These are phyloP conservation scores for Speoplatyrhinus poulsoni DNA, from an alignment of 2,113 vertebrate species.

Conservation along the genomic window DNA sequence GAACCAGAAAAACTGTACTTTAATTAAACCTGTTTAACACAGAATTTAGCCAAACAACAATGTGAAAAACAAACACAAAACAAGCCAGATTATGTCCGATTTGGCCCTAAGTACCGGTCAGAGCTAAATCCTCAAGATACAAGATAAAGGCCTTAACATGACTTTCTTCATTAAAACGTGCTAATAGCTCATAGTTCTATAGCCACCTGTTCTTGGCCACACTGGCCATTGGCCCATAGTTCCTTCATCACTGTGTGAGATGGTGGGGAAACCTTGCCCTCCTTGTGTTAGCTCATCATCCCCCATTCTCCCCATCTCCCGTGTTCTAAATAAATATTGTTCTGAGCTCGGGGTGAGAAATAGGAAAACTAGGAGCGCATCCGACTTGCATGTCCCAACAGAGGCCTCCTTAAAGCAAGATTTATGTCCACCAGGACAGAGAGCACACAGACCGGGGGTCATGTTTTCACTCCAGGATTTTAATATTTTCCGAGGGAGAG, in stretches of 20 bases:
- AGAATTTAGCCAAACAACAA: no score
- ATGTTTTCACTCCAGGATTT: conserved; percentile 52
- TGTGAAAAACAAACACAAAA: no score
- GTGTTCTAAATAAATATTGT: conserved; percentile 78
- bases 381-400: conserved; percentile 57
- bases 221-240: background rate
- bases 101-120: no score
- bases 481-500: conserved; percentile 54
- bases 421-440: conserved; percentile 72
- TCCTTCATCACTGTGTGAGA: conserved; percentile 56
- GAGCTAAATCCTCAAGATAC: no score
- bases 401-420: conserved; percentile 73
- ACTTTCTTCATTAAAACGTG: no score
- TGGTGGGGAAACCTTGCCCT: conserved; percentile 77
- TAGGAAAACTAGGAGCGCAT: conserved; percentile 56
- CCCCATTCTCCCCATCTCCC: conserved; percentile 39
- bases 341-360: conserved; percentile 75
- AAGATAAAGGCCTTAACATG: no score
- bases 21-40: no score
- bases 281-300: conserved; percentile 10
- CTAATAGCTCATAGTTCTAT: background rate
- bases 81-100: no score
- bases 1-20: no score
- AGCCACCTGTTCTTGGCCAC: conserved; percentile 20
- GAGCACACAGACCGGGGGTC: conserved; percentile 51